phyloP scores from a whole-genome alignment of 2,797 vertebrate species.

The Cryptoblepharus egeriae region DNA sequence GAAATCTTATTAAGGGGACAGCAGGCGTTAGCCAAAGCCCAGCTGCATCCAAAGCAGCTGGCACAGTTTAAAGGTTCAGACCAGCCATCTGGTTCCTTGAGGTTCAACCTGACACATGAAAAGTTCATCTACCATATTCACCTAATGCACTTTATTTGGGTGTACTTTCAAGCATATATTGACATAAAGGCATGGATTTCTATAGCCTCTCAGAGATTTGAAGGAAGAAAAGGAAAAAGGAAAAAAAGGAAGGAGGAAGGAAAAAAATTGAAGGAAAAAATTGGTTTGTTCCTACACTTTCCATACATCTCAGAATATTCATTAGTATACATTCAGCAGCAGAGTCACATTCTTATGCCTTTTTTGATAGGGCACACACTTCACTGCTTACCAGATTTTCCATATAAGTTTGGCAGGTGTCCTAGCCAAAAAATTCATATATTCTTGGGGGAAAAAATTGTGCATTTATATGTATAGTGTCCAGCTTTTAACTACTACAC shows the following conservation, averaged over 20 bases:
- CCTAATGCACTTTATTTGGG: background rate
- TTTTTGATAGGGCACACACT: background rate
- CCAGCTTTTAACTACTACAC: background rate
- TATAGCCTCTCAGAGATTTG: background rate
- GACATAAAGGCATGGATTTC: background rate
- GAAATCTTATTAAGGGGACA: conserved; percentile 7
- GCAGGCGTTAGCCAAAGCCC: background rate
- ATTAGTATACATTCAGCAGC: too few relatives aligned
- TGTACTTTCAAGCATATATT: background rate
- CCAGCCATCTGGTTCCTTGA: conserved; percentile 10
- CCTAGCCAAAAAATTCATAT: background rate
- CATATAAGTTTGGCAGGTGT: background rate
- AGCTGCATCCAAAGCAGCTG: conserved; percentile 21
- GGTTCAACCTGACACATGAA: background rate
- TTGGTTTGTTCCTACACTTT: background rate
- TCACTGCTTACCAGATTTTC: background rate
- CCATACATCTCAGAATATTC: too few relatives aligned
- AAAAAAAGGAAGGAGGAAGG: too few relatives aligned
- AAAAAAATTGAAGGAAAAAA: too few relatives aligned
- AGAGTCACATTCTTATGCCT: background rate
- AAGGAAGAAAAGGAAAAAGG: background rate
- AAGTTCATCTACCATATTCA: background rate
- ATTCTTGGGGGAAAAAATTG: background rate
- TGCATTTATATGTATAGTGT: background rate
- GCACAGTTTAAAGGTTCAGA: background rate